These are phyloP conservation scores for Mellivora capensis DNA, from an alignment of 2,113 vertebrate genomes.

Conservation along the genomic window DNA sequence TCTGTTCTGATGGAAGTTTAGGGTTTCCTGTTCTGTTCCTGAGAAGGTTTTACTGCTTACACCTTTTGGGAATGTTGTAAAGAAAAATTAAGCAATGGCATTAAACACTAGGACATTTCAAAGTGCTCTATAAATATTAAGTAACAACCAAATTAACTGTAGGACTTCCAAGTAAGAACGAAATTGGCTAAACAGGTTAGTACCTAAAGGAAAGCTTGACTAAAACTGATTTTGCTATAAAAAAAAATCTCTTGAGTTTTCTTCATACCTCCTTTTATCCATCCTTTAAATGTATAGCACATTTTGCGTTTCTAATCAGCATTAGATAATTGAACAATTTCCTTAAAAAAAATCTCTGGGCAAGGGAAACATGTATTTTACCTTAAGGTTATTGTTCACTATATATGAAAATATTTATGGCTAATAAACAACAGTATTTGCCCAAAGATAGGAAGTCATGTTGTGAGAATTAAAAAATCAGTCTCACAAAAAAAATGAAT, in stretches of 20 bases:
- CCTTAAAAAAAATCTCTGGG: not conserved
- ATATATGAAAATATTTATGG: not conserved
- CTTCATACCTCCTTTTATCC: not conserved
- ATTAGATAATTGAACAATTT: constrained; percentile 5
- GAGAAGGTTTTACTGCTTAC: not conserved
- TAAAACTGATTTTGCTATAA: not conserved
- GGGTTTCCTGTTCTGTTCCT: constrained; percentile 12
- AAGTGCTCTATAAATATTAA: constrained; percentile 39
- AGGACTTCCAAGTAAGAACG: constrained; percentile 28
- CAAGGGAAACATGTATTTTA: not conserved
- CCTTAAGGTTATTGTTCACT: not conserved
- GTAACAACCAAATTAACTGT: constrained; percentile 30
- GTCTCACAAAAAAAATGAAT: not conserved
- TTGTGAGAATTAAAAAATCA: not conserved
- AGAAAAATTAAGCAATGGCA: not conserved
- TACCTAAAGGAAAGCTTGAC: constrained; percentile 33
- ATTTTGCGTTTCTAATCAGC: not conserved
- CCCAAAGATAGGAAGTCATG: not conserved
- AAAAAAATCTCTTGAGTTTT: not conserved
- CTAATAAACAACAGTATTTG: not conserved
- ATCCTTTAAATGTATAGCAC: not conserved
- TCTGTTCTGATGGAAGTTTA: not conserved
- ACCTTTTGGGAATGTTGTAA: not conserved
- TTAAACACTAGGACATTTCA: constrained; percentile 42
- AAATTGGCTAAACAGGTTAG: not conserved